Evolutionary conservation across 1,140 invertebrate genomes (phyloP), one percentile per base, ranked within the genome.

Genomic region (Drosophila sp.): DNA sequence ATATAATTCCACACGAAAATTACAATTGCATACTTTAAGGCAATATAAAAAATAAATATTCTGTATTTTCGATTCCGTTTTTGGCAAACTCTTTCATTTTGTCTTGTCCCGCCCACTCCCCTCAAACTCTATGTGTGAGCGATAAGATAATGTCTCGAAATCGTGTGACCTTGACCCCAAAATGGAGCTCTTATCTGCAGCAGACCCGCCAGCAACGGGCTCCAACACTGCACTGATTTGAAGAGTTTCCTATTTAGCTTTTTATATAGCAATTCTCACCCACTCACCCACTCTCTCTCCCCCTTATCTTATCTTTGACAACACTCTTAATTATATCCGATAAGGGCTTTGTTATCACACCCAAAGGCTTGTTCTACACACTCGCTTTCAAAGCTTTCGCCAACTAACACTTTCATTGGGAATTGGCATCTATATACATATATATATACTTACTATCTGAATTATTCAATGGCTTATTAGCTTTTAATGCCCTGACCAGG

Each of bases 391-490:
- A 17, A 17, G 17, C 17, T 30, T 63, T 11, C 35, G 25, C 30
- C 38, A 17, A 63, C 72, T 32, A 60, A 70, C 73, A 76, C 60
- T 70, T 50, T 41, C 40, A 40, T 47, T 41, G 35, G 30, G 23
- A 33, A n/a, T 55, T 11, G 60, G 35, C 35, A 30, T 17, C 17
- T 17, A 17, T 17, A 17, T 17, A 17, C 17, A 17, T 17, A 17
- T 17, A 17, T 17, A 17, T 17, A n/a, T 32, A 40, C 30, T 47
- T 44, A 33, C 47, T 54, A 50, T 35, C 70, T 74, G 70, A 82
- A 80, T 89, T 65, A 87, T 89, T 89, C 79, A 72, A 80, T 72
- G 69, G 84, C 76, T 89, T 89, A 84, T 80, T 89, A 85, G 84
- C 74, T 89, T 84, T 75, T 89, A 89, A 89, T 89, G 70, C 68